Evolutionary conservation across 2,888 invertebrate species (phyloP), one percentile per base, ranked within the genome.

Genomic region (Drosophila kuntzei): DNA sequence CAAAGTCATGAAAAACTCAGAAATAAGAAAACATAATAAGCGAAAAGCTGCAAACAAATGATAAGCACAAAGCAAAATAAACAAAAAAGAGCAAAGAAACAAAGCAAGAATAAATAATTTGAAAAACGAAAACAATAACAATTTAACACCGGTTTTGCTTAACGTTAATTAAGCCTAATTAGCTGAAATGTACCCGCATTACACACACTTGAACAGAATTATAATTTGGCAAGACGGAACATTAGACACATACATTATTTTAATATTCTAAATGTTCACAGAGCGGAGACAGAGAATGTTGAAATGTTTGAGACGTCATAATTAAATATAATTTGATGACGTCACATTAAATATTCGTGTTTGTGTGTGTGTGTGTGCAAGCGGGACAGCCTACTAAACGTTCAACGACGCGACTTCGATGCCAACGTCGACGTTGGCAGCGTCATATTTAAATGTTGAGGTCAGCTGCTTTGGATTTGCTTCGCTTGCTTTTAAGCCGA

Each of bases 321-420:
- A 79, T 80, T 83, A 84, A 50, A 80, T 83, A 80, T 83, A 83
- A 71, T 68, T 65, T 58, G 74, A 71, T 83, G 82, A 83, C 82
- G 82, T 83, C 87, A 83, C 79, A 18, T 22, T 16, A 12, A 41
- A 34, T n/a, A 41, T n/a, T 32, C 12, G 18, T 39, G n/a, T n/a
- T n/a, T n/a, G n/a, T n/a, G n/a, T n/a, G n/a, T n/a, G n/a, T n/a
- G n/a, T n/a, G 46, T 2, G 57, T 63, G 64, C 29, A 39, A 67
- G 53, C 44, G 32, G 46, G 49, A 54, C 34, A 55, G 37, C 12
- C 43, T 25, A 18, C 16, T 18, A 27, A 32, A 2, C 20, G 18
- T 37, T 14, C n/a, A n/a, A 14, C 34, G 12, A 12, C 0, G 32
- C 32, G 32, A 12, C n/a, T 3, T 25, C 25, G 39, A 18, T 29